Conservation (phyloP, 2,113 vertebrate genomes). For the Cettia cetti region DNA sequence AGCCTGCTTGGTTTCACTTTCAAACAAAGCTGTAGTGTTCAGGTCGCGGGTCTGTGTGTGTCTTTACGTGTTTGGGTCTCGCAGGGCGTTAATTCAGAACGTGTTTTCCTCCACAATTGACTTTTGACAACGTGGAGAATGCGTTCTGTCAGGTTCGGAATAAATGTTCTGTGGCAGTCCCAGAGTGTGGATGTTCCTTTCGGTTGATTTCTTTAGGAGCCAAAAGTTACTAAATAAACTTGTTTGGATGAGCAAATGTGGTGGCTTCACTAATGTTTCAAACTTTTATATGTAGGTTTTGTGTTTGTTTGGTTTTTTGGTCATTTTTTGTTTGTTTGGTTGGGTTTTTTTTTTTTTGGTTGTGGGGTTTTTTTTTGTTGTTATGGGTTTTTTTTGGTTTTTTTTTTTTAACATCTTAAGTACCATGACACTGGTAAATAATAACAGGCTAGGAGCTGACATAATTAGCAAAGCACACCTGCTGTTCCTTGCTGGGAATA, state of each 20-base stretch:
- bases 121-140: not conserved
- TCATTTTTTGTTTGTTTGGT: too few species aligned
- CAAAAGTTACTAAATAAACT: slow-evolving; percentile 1
- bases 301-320: too few species aligned
- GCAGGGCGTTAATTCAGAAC: not conserved
- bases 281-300: not conserved
- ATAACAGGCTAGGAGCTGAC: not conserved
- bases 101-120: not conserved
- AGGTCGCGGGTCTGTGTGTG: not conserved
- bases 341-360: not conserved
- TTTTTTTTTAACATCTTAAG: not conserved
- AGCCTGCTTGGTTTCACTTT: slow-evolving; percentile 54
- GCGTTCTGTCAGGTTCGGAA: not conserved
- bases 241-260: not conserved
- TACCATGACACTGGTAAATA: not conserved
- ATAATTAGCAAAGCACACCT: slow-evolving; percentile 18
- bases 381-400: not conserved
- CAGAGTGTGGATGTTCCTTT: not conserved
- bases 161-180: not conserved
- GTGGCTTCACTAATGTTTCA: not conserved
- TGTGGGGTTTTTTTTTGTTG: not conserved
- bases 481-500: not conserved
- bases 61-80: not conserved
- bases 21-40: slow-evolving; percentile 52
- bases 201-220: not conserved